A percentile compares a stretch with the other conserved stretches of the same genome.
Conservation (phyloP, 2,797 vertebrate species). For the Chaenodraco wilsoni region DNA sequence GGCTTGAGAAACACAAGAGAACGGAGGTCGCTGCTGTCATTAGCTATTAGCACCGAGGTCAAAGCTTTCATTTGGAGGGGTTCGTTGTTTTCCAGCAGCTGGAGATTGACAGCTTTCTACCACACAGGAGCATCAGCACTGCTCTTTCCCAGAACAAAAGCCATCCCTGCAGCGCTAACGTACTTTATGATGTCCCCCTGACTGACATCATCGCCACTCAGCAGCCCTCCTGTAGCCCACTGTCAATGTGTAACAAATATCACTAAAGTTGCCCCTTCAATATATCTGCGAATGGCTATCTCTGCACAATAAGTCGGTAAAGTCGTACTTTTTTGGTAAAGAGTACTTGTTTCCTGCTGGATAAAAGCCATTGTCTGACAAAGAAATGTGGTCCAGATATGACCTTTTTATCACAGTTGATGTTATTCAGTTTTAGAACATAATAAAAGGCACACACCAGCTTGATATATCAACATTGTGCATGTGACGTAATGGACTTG, state of each 20-base stretch:
- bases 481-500: conserved; percentile 11
- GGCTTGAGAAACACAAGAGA: conserved; percentile 59
- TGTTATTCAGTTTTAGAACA: too few relatives aligned
- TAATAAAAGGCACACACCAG: conserved; percentile 29
- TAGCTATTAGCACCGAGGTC: conserved; percentile 61
- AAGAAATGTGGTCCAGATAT: neutral
- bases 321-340: neutral
- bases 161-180: conserved; percentile 20
- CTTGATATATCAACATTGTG: conserved; percentile 22
- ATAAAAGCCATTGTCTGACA: neutral
- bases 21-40: conserved; percentile 52
- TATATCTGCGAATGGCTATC: neutral
- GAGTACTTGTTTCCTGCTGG: too few relatives aligned
- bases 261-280: neutral
- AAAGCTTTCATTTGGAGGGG: conserved; percentile 61
- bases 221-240: neutral
- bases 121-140: neutral
- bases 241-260: conserved; percentile 19
- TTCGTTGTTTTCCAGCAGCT: conserved; percentile 34
- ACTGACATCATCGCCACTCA: conserved; percentile 26
- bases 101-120: conserved; percentile 51
- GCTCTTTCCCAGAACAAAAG: conserved; percentile 24
- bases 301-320: neutral
- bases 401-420: neutral
- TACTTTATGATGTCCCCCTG: conserved; percentile 37